phyloP scores from a whole-genome alignment of 2,113 vertebrate species.

The Peromyscus maniculatus region DNA sequence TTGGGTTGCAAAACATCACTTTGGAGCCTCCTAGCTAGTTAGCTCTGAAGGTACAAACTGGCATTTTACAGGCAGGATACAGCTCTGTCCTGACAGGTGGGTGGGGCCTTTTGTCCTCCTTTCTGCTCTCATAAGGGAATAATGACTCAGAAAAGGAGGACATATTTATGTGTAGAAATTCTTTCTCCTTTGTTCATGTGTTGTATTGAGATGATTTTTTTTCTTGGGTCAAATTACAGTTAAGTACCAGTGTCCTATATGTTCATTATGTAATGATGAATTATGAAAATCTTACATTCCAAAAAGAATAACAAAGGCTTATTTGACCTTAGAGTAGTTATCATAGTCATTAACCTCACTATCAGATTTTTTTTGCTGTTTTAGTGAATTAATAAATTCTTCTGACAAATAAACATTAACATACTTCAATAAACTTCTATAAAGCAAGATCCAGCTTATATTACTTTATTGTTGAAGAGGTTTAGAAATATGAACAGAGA shows the following conservation, averaged over 20 bases:
- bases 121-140: background rate
- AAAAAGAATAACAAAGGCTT: slow-evolving; percentile 9
- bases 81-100: background rate
- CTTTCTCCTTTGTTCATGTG: slow-evolving; percentile 1
- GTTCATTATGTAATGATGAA: background rate
- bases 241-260: background rate
- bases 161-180: background rate
- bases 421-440: slow-evolving; percentile 19
- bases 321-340: slow-evolving; percentile 4
- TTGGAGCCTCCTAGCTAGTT: background rate
- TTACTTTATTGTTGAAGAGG: background rate
- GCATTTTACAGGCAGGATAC: background rate
- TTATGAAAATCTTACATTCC: slow-evolving; percentile 13
- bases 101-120: background rate
- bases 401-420: background rate
- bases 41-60: slow-evolving; percentile 10
- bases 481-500: slow-evolving; percentile 1
- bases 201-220: slow-evolving; percentile 28
- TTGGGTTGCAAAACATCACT: background rate
- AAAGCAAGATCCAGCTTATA: background rate
- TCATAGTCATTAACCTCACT: background rate
- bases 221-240: slow-evolving; percentile 13
- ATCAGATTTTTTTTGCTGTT: background rate
- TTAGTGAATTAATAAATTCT: slow-evolving; percentile 20
- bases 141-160: slow-evolving; percentile 61